Conservation (phyloP, 2,113 vertebrate genomes). For the Tupaia chinensis region DNA sequence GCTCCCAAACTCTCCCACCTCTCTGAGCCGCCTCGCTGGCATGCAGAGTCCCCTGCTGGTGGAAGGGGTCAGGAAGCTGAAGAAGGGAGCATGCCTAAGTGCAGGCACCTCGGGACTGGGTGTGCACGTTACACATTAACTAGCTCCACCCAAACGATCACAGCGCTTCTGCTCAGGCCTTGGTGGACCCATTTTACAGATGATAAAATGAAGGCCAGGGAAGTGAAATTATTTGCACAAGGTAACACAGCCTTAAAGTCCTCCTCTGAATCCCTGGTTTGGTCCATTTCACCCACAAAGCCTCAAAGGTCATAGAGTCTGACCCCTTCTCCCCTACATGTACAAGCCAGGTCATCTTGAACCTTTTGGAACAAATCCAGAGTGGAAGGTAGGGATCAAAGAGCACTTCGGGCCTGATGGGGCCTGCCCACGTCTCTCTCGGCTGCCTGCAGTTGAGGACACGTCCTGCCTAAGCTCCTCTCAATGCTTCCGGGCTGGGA, state of each 20-base stretch:
- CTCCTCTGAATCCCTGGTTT: neutral
- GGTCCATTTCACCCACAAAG: neutral
- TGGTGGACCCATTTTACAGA: neutral
- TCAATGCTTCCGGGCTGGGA: slow-evolving; percentile 51
- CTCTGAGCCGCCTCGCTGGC: neutral
- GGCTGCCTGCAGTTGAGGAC: slow-evolving; percentile 12
- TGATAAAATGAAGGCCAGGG: neutral
- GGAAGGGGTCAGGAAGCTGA: neutral
- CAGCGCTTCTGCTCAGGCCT: neutral
- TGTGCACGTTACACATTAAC: accelerated
- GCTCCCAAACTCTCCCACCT: neutral
- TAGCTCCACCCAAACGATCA: neutral
- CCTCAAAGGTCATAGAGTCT: neutral
- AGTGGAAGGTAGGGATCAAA: neutral
- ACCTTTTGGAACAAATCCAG: neutral
- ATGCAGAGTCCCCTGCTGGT: neutral
- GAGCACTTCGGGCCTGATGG: neutral
- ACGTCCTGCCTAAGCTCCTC: neutral
- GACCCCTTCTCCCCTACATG: accelerated
- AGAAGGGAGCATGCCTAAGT: neutral
- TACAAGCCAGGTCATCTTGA: neutral
- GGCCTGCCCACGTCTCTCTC: slow-evolving; percentile 36
- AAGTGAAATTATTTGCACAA: neutral
- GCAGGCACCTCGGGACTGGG: neutral
- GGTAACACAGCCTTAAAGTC: neutral